phyloP scores from a whole-genome alignment of 2,888 invertebrate genomes.

The Erebia aethiops region DNA sequence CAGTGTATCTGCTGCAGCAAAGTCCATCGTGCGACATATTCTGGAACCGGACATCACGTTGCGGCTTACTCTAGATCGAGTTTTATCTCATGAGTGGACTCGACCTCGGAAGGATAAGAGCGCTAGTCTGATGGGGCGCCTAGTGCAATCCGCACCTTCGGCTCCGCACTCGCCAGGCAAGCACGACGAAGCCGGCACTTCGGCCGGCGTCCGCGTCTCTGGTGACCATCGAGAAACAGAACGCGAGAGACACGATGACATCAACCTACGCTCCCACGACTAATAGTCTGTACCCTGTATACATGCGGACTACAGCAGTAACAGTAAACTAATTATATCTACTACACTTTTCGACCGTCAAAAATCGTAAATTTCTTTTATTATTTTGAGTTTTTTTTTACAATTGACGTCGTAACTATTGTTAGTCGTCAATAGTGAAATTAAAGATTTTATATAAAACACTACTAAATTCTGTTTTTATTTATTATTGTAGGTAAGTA shows the following conservation, averaged over 20 bases:
- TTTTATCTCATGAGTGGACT: conserved; percentile 90
- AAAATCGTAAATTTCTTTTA: conserved; percentile 70
- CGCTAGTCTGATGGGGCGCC: conserved; percentile 81
- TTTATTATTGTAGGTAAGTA: too few relatives aligned
- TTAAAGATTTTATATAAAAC: conserved; percentile 55
- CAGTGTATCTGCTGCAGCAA: conserved; percentile 86
- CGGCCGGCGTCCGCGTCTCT: conserved; percentile 71
- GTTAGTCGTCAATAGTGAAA: conserved; percentile 75
- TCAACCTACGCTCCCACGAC: conserved; percentile 72
- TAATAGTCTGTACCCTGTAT: conserved; percentile 42
- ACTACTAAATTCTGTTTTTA: neutral
- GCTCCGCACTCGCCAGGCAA: conserved; percentile 67
- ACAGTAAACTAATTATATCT: conserved; percentile 2
- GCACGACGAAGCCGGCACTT: conserved; percentile 74
- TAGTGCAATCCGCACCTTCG: conserved; percentile 84
- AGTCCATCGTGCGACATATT: conserved; percentile 90
- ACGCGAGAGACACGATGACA: conserved; percentile 75
- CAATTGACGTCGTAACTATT: conserved; percentile 74
- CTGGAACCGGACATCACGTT: conserved; percentile 92
- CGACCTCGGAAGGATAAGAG: conserved; percentile 84
- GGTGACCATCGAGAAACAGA: conserved; percentile 75
- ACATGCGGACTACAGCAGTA: conserved; percentile 3
- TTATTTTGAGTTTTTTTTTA: conserved; percentile 66
- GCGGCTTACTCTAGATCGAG: conserved; percentile 88
- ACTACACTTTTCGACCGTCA: conserved; percentile 61